These are phyloP conservation scores for Rhyacichthys aspro DNA, from an alignment of 2,797 vertebrate genomes.

Conservation along the genomic window DNA sequence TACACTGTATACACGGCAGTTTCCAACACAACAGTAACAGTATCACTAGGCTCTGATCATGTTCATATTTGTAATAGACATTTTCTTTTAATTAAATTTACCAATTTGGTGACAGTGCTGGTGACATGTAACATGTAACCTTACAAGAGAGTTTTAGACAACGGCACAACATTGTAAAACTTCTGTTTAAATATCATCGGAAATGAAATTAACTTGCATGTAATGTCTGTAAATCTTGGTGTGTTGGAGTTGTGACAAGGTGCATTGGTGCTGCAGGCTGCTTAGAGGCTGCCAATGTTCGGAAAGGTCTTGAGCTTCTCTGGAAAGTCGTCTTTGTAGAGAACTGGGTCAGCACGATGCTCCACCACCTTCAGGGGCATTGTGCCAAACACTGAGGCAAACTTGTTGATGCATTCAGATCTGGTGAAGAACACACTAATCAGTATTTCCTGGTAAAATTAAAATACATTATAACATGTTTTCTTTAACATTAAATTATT, in stretches of 20 bases:
- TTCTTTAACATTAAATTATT: background rate
- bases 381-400: constrained; percentile 95
- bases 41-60: constrained; percentile 12
- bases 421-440: constrained; percentile 59
- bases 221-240: constrained; percentile 1
- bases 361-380: constrained; percentile 99
- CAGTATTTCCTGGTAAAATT: background rate
- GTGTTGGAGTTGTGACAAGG: constrained; percentile 21
- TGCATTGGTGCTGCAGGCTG: constrained; percentile 15
- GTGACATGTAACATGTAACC: background rate
- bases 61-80: background rate
- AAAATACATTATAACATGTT: background rate
- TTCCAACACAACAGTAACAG: constrained; percentile 43
- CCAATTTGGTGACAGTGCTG: background rate
- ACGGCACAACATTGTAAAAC: background rate
- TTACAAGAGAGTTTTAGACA: background rate
- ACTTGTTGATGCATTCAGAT: constrained; percentile 99
- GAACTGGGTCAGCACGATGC: constrained; percentile 94
- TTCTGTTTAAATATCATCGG: background rate
- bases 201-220: background rate
- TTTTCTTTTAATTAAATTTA: background rate
- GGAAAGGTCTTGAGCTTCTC: constrained; percentile 99
- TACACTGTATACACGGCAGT: constrained; percentile 55
- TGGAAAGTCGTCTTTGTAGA: constrained; percentile 98
- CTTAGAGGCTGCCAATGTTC: constrained; percentile 96